Conservation (phyloP, 35 echinoderm and acorn worm species). For the Apostichopus parvimensis region DNA sequence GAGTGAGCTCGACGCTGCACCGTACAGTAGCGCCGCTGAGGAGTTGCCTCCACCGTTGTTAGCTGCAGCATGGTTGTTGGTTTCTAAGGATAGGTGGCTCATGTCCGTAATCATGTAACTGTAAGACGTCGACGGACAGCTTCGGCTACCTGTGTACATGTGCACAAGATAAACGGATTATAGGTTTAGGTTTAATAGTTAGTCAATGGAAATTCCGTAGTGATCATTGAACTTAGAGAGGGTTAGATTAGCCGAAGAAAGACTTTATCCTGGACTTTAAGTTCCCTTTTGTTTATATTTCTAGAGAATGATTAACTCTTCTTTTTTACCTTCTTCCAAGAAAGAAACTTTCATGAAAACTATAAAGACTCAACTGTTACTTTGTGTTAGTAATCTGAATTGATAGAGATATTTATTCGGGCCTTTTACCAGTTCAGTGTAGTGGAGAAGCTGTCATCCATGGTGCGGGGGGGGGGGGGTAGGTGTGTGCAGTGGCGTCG, state of each 20-base stretch:
- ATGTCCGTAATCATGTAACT: slow-evolving; percentile 42
- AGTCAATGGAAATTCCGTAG: neutral
- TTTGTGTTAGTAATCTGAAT: no score
- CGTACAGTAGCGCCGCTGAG: neutral
- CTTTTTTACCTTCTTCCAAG: neutral
- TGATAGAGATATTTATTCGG: no score
- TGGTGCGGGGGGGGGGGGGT: no score
- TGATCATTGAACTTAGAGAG: no score
- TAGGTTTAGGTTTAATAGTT: neutral
- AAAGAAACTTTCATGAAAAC: neutral
- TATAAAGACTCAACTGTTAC: neutral
- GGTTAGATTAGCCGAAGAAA: no score
- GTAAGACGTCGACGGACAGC: neutral
- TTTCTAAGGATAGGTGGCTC: slow-evolving; percentile 47
- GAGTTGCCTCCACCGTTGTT: neutral
- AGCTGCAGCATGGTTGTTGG: neutral
- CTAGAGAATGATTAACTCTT: neutral
- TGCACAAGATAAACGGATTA: neutral
- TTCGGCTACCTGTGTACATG: neutral
- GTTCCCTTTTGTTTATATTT: neutral
- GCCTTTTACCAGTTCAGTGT: no score
- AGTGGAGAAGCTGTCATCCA: no score
- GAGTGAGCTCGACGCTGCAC: slow-evolving; percentile 39
- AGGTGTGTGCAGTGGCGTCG: no score
- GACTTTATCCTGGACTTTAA: neutral